Evolutionary conservation across 1,140 invertebrate species (phyloP).

Genomic region (Anthonomus grandis): DNA sequence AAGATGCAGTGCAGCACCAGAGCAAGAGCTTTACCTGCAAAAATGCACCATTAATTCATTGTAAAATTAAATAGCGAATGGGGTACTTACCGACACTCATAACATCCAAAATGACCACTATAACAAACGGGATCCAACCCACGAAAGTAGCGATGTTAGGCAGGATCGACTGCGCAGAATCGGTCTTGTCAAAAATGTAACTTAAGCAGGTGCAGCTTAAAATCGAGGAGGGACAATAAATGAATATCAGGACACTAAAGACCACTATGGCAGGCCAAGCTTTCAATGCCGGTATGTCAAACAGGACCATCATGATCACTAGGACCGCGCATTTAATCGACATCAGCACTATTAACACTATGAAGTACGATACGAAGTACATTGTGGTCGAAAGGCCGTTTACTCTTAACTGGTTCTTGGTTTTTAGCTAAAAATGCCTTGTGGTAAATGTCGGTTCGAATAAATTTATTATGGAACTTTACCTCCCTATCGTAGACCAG

Average conservation of each 20-base stretch:
- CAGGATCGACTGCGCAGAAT: slow-evolving; percentile 74
- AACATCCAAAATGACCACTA: slow-evolving; percentile 68
- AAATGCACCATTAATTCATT: slow-evolving; percentile 20
- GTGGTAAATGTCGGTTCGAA: not conserved
- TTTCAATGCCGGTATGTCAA: slow-evolving; percentile 64
- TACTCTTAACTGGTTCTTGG: slow-evolving; percentile 77
- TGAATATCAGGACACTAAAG: slow-evolving; percentile 62
- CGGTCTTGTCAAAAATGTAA: slow-evolving; percentile 78
- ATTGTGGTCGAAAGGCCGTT: slow-evolving; percentile 74
- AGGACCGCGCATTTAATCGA: slow-evolving; percentile 63
- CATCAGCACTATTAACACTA: slow-evolving; percentile 68
- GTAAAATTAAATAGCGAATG: too few relatives aligned
- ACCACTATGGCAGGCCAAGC: slow-evolving; percentile 67
- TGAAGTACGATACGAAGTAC: slow-evolving; percentile 77
- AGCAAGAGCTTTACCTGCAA: slow-evolving; percentile 60
- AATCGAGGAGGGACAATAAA: slow-evolving; percentile 73
- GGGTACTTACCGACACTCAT: slow-evolving; percentile 59
- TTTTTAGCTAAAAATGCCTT: slow-evolving; percentile 63
- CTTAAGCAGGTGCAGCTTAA: slow-evolving; percentile 72
- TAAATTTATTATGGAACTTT: slow-evolving; percentile 25
- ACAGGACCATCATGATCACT: slow-evolving; percentile 64
- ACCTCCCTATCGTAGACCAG: slow-evolving; percentile 84
- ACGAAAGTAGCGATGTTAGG: slow-evolving; percentile 72
- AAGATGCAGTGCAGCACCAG: slow-evolving; percentile 69
- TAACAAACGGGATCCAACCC: slow-evolving; percentile 70